Evolutionary conservation across 2,113 vertebrate species (phyloP).

Genomic region (Micromys minutus): DNA sequence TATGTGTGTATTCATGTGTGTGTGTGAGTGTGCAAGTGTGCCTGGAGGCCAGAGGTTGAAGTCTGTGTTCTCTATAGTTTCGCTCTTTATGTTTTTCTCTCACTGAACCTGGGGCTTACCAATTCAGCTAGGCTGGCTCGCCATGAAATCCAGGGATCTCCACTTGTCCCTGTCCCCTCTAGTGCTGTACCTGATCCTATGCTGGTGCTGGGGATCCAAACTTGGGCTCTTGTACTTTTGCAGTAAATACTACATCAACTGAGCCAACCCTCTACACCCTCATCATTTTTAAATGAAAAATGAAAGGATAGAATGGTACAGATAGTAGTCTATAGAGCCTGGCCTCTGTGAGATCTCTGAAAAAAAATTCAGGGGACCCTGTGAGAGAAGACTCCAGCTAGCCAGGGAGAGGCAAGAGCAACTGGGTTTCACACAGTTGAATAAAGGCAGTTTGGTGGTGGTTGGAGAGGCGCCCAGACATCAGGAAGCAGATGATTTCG

Average conservation of each 20-base stretch:
- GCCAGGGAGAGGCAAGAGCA: background rate
- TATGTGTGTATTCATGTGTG: background rate
- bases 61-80: background rate
- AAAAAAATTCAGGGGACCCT: background rate
- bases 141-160: background rate
- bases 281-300: conserved; percentile 1
- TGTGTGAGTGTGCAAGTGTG: background rate
- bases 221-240: background rate
- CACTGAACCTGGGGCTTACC: background rate
- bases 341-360: background rate
- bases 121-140: background rate
- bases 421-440: background rate
- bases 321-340: background rate
- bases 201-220: background rate
- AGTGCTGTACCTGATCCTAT: background rate
- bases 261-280: background rate
- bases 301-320: background rate
- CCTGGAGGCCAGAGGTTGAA: background rate
- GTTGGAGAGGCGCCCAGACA: background rate
- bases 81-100: background rate
- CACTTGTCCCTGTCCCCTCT: background rate
- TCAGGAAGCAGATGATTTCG: background rate
- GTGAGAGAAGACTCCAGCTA: background rate
- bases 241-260: background rate
- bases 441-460: background rate